These are phyloP conservation scores for Momotus momota DNA, from an alignment of 2,797 vertebrate species.

Conservation along the genomic window DNA sequence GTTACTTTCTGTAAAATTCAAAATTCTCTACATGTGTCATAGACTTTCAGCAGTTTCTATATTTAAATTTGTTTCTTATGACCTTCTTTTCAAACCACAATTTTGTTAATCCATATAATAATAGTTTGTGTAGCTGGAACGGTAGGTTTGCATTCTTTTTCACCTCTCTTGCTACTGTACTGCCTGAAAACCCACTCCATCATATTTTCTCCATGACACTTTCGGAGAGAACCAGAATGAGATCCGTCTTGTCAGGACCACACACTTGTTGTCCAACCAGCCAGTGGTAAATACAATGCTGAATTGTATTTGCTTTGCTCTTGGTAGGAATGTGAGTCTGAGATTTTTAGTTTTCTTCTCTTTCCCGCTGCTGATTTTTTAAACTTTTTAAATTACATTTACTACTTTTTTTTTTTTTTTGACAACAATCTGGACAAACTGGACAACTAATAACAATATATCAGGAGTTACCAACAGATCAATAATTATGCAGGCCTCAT, in stretches of 20 bases:
- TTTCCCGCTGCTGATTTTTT: neutral
- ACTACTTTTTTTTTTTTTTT: neutral
- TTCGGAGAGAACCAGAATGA: neutral
- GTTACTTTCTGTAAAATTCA: neutral
- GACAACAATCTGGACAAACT: neutral
- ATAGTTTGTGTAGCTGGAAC: neutral
- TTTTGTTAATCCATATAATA: neutral
- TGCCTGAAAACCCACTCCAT: neutral
- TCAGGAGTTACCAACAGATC: neutral
- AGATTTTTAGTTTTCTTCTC: neutral
- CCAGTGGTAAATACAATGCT: neutral
- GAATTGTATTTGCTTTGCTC: neutral
- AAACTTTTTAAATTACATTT: neutral
- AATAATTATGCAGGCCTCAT: neutral
- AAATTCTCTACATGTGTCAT: neutral
- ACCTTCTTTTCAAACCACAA: neutral
- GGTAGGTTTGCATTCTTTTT: neutral
- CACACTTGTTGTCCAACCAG: fast-evolving
- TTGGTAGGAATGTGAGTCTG: neutral
- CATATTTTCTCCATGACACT: neutral
- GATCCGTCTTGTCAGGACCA: neutral
- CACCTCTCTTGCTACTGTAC: neutral
- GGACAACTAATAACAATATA: neutral
- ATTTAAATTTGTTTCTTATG: neutral
- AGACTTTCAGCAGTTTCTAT: neutral